These are phyloP conservation scores for Epinotia ramella DNA, from an alignment of 2,888 invertebrate genomes.

Conservation along the genomic window DNA sequence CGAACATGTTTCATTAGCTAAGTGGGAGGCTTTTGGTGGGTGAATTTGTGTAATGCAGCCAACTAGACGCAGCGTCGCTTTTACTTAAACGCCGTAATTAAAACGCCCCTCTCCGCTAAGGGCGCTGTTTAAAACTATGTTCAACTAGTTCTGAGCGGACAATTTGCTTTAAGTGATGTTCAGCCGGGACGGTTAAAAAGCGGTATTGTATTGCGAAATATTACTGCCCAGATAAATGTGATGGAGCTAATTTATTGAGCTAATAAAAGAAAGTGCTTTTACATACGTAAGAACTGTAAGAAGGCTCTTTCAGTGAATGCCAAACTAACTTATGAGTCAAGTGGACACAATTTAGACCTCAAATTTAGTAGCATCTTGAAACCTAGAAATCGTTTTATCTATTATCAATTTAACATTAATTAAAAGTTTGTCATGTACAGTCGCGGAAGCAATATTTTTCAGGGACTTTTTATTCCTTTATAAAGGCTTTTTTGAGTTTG, in stretches of 20 bases:
- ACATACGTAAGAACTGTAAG: not conserved
- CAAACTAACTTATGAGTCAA: no score
- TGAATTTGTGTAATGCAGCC: conserved; percentile 84
- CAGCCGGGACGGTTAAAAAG: conserved; percentile 46
- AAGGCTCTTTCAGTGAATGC: no score
- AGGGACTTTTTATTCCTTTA: no score
- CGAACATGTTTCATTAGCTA: conserved; percentile 86
- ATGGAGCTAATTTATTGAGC: not conserved
- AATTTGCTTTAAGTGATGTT: conserved; percentile 80
- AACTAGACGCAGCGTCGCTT: conserved; percentile 80
- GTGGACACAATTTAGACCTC: no score
- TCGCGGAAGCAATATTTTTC: no score
- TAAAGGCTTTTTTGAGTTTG: no score
- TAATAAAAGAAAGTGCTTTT: not conserved
- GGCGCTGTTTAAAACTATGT: conserved; percentile 81
- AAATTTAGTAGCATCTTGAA: no score
- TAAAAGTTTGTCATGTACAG: no score
- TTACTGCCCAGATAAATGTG: not conserved
- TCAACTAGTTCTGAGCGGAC: conserved; percentile 80
- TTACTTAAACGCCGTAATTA: conserved; percentile 85
- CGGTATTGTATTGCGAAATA: conserved; percentile 19
- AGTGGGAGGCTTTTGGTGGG: conserved; percentile 85
- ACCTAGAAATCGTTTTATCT: no score
- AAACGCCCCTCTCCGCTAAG: conserved; percentile 77
- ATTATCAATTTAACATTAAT: no score